A percentile compares a stretch with the other conserved stretches of the same genome.
phyloP scores from a whole-genome alignment of 2,113 vertebrate genomes.

The Cavia porcellus region DNA sequence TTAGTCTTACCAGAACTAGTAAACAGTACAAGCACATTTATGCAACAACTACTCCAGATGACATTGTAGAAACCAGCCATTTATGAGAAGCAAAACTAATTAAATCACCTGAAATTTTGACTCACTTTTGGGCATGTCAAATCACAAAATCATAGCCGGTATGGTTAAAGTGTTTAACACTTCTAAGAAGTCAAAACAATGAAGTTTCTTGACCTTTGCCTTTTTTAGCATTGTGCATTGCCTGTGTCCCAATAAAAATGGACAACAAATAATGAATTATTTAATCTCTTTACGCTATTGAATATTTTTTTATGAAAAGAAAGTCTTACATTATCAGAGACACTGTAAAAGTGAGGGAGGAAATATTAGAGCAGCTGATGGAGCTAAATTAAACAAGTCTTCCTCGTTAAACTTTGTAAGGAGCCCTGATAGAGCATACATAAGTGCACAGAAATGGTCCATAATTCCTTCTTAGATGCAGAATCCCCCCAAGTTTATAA shows the following conservation, averaged over 20 bases:
- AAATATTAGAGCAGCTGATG: background rate
- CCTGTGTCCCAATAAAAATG: background rate
- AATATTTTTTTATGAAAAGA: background rate
- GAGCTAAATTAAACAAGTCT: background rate
- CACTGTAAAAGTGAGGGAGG: rapidly evolving
- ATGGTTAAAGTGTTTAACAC: background rate
- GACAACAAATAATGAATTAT: background rate
- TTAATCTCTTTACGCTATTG: background rate
- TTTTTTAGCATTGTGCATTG: background rate
- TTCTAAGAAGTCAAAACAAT: background rate
- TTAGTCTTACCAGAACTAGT: background rate
- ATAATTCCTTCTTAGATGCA: background rate
- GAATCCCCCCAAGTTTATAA: background rate
- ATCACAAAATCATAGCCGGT: background rate
- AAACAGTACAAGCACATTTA: background rate
- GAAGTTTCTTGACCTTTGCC: background rate
- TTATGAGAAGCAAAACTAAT: background rate
- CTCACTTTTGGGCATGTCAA: background rate
- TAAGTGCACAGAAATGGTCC: background rate
- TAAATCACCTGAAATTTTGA: background rate
- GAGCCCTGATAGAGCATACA: background rate
- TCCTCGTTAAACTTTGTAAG: background rate
- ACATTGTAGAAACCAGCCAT: background rate
- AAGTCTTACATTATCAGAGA: background rate
- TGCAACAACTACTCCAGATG: background rate